phyloP scores from a whole-genome alignment of 2,113 vertebrate genomes.

The Melanerpes aurifrons region DNA sequence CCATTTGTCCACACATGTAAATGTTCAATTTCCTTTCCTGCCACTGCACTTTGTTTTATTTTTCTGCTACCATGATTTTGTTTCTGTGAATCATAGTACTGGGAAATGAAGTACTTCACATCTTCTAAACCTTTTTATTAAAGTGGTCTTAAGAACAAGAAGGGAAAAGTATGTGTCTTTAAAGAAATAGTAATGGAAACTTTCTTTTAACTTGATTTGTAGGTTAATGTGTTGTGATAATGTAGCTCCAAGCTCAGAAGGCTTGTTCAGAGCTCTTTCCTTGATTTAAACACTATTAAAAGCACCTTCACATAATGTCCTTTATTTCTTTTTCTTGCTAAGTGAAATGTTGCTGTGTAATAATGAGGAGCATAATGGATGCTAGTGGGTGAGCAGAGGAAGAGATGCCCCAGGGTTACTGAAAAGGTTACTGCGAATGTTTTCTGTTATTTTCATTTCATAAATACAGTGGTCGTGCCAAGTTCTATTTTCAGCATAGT shows the following conservation, averaged over 20 bases:
- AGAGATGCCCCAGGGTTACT: not conserved
- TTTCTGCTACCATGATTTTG: not conserved
- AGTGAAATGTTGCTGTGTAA: not conserved
- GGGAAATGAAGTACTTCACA: not conserved
- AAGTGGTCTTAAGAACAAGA: not conserved
- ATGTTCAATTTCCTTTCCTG: not conserved
- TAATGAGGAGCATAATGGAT: not conserved
- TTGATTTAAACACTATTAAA: not conserved
- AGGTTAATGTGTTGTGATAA: not conserved
- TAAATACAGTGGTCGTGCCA: not conserved
- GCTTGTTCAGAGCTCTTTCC: not conserved
- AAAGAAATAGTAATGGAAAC: not conserved
- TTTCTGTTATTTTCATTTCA: not conserved
- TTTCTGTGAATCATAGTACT: not conserved
- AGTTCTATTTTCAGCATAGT: not conserved
- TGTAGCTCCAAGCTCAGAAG: not conserved
- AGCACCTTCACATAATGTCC: not conserved
- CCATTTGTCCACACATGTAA: rapidly evolving
- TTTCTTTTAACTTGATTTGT: not conserved
- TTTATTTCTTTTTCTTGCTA: not conserved
- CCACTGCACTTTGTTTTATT: not conserved
- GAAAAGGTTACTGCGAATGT: not conserved
- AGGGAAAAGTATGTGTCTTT: not conserved
- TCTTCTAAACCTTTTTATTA: not conserved
- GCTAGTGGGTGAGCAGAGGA: not conserved